Base-by-base conservation (phyloP, 2,888 invertebrate genomes). In the Sphaerophoria taeniata region DNA sequence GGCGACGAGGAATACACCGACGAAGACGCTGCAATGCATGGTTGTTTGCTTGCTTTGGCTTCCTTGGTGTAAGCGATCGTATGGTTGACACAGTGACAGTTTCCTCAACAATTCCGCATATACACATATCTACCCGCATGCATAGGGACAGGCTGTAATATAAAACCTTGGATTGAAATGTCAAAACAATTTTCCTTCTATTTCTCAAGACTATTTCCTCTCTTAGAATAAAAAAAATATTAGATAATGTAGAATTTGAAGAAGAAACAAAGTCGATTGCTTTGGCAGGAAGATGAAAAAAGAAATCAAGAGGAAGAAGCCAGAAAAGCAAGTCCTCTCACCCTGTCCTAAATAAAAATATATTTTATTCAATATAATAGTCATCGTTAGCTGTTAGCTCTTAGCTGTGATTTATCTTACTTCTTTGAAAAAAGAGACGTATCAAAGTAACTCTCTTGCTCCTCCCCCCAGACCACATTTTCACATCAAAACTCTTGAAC, bases 271-370 rank as follows among this genome's bases (percentile, higher is more conserved):
- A 14, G 14, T 31, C 9, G 34, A 36, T 49, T 47, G 34, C 14
- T 3, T 24, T 58, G 36, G 34, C 36, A 11, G 36, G 36, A 45
- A 49, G 16, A 53, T 33, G 4, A 45, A 34, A 56, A 39, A 3
- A 39, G 0, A 36, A 12, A 3, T 24, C 24, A 45, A 67, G 43
- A 12, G 60, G 24, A 53, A 9, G 31, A 72, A 47, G n/a, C 11
- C 36, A 51, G 7, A 53, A 61, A 60, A 39, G 43, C 60, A 67
- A 73, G 67, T 77, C 72, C 51, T 43, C 24, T n/a, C 47, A 45
- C 9, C 47, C 55, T 77, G 72, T 83, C 73, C 78, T 78, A 83
- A 63, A 78, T 78, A 70, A 31, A 43, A 70, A 70, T 77, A 51
- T 80, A 63, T 75, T 51, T 67, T 36, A 24, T 67, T 36, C 77